Evolutionary conservation across 2,888 invertebrate genomes (phyloP).

Genomic region (Asteroscopus sphinx): DNA sequence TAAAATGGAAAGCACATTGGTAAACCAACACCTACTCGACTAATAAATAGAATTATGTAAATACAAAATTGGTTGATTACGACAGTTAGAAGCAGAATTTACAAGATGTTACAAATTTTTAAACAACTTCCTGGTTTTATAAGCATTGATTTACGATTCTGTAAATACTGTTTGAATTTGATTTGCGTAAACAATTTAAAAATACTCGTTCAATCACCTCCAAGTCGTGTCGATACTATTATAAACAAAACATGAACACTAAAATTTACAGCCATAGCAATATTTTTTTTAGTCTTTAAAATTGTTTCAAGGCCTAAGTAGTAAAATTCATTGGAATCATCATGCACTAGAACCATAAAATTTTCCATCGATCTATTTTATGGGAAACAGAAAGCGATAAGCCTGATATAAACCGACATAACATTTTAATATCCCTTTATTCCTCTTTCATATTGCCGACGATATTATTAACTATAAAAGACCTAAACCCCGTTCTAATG

Average conservation of each 20-base stretch:
- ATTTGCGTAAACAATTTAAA: too few species aligned
- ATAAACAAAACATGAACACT: too few species aligned
- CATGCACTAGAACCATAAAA: constrained; percentile 17
- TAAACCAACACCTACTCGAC: neutral
- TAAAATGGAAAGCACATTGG: constrained; percentile 1
- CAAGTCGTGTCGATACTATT: too few species aligned
- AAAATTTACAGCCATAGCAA: too few species aligned
- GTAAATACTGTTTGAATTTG: too few species aligned
- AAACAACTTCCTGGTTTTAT: constrained; percentile 16
- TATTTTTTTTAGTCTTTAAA: constrained; percentile 10
- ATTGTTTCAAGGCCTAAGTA: constrained; percentile 7
- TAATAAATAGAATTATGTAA: too few species aligned
- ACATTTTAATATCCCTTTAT: constrained; percentile 17
- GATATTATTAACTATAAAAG: constrained; percentile 3
- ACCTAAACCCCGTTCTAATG: constrained; percentile 3
- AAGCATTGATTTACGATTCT: neutral
- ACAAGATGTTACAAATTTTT: constrained; percentile 18
- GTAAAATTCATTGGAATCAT: constrained; percentile 10
- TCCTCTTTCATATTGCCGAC: constrained; percentile 10
- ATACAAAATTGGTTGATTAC: neutral
- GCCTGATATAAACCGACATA: constrained; percentile 4
- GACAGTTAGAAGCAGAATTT: neutral
- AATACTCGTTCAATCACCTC: too few species aligned
- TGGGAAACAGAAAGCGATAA: constrained; percentile 24
- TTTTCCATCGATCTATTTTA: constrained; percentile 13